A percentile compares a stretch with the other conserved stretches of the same genome.
These are phyloP conservation scores for Passer domesticus DNA, from an alignment of 2,113 vertebrate species.

Conservation along the genomic window DNA sequence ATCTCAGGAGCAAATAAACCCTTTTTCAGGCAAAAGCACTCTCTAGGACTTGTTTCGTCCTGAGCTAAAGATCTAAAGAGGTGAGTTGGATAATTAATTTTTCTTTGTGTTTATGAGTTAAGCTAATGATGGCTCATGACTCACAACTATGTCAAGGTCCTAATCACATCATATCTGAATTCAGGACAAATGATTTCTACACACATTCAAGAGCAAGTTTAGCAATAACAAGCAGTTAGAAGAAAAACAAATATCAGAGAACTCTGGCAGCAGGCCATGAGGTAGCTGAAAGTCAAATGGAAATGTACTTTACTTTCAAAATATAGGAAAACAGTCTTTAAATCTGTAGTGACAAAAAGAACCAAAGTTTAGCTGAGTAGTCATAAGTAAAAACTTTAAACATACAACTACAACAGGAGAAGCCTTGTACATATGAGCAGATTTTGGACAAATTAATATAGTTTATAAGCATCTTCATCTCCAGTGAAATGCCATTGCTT, in stretches of 20 bases:
- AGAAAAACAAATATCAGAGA: not conserved
- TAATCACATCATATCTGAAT: not conserved
- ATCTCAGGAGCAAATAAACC: not conserved
- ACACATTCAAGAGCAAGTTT: not conserved
- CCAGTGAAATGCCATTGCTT: conserved; percentile 16
- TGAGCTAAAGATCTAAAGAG: not conserved
- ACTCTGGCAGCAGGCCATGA: not conserved
- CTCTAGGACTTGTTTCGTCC: not conserved
- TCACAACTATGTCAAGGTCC: not conserved
- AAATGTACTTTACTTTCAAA: not conserved
- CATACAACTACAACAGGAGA: not conserved
- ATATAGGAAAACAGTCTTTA: not conserved
- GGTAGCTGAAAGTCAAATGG: not conserved
- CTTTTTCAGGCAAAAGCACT: not conserved
- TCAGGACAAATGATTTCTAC: not conserved
- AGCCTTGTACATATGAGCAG: not conserved
- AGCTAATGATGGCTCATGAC: not conserved
- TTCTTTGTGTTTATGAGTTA: not conserved
- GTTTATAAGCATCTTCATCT: conserved; percentile 2
- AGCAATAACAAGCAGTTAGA: not conserved
- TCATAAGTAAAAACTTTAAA: not conserved
- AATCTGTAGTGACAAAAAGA: not conserved
- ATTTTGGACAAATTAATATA: not conserved
- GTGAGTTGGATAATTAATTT: not conserved
- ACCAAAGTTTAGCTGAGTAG: not conserved